phyloP scores from a whole-genome alignment of 64 coral and sea anemone genomes.

The Montipora cactus region DNA sequence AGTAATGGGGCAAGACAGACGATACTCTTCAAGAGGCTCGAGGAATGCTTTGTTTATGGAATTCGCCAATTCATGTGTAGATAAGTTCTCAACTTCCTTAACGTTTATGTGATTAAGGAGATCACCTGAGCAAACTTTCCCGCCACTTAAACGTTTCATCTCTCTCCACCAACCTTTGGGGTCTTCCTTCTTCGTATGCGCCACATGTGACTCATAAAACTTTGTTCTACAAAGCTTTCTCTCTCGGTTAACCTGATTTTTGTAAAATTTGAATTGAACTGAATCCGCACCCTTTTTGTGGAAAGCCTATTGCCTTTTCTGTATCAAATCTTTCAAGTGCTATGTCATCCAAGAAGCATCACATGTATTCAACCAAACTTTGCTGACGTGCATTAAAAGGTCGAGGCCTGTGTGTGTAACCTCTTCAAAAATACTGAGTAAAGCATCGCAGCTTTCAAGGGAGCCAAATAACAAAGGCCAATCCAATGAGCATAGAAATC shows the following conservation, averaged over 20 bases:
- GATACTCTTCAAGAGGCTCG: neutral
- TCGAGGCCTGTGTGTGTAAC: constrained; percentile 48
- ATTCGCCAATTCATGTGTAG: neutral
- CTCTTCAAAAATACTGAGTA: constrained; percentile 22
- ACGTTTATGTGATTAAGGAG: neutral
- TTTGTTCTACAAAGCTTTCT: no score
- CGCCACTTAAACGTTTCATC: neutral
- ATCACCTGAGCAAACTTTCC: constrained; percentile 8
- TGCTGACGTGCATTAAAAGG: constrained; percentile 36
- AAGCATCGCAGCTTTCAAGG: constrained; percentile 7
- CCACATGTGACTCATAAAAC: no score
- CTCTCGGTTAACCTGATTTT: neutral
- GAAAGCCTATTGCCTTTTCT: constrained; percentile 2
- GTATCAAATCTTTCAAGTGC: neutral
- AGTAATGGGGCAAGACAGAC: constrained; percentile 1
- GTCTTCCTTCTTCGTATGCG: neutral
- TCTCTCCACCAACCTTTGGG: neutral
- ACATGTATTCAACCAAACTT: neutral
- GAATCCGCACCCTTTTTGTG: neutral
- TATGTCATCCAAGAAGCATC: neutral
- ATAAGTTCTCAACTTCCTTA: constrained; percentile 1
- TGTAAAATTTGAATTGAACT: neutral
- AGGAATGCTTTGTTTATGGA: no score
- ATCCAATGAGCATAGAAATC: constrained; percentile 53
- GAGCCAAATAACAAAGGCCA: constrained; percentile 33